Base-by-base conservation (phyloP, 2,113 vertebrate species). In the Probosciger aterrimus region DNA sequence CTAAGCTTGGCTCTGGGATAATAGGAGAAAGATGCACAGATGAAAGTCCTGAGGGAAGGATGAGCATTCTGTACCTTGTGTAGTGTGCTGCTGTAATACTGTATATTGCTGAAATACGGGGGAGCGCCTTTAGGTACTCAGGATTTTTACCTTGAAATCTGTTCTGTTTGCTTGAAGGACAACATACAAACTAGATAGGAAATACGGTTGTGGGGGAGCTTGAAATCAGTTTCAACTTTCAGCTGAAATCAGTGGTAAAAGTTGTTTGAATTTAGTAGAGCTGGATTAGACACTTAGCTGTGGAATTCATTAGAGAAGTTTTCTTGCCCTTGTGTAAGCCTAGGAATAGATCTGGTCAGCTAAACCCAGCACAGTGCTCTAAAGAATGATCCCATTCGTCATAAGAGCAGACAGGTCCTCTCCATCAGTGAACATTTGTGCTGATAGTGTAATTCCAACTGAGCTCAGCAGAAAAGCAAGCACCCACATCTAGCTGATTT, bases 391-490 rank as follows among this genome's bases (percentile, higher is more conserved):
- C 59, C 62, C 39, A 65, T 91, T 62, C 7, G 3, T 91, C 74
- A 70, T 81, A 76, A 57, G 30, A 90, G 20, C 1, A 1, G 62
- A 90, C 46, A 75, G 35, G 63, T 81, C 67, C 59, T 80, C 73
- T 87, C 43, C 44, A 55, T 78, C 55, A 92, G 47, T 83, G 65
- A 93, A 74, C 44, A 60, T 95, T 96, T 88, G 74, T 90, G 77
- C 91, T 93, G 76, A 77, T 43, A 78, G 31, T 68, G 23, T 95
- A 92, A 88, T 88, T 92, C 87, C 86, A 95, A 89, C 77, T 39
- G n/a, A 96, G 73, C 82, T 94, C 91, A 96, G 94, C 87, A 90
- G 86, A 96, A 95, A 94, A 94, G 63, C 76, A 94, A 90, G 80
- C 59, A 93, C 70, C 78, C 84, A 71, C 77, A 88, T 95, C 77